A percentile compares a stretch with the other conserved stretches of the same genome.
Conservation (phyloP, 1,140 invertebrate genomes). For the Ceratina japonica region DNA sequence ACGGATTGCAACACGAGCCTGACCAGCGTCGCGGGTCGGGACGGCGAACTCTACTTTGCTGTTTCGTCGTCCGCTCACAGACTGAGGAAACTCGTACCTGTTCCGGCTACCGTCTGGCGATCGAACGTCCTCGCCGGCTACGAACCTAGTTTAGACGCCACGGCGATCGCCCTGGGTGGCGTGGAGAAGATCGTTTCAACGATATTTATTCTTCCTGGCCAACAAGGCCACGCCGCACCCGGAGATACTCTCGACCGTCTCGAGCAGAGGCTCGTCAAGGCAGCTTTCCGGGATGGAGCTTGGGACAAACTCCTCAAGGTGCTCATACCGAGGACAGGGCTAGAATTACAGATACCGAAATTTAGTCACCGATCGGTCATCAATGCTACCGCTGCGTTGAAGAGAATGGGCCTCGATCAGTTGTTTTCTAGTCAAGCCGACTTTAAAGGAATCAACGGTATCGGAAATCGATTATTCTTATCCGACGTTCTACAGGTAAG, state of each 20-base stretch:
- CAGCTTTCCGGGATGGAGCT: slow-evolving; percentile 83
- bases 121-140: slow-evolving; percentile 89
- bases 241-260: slow-evolving; percentile 87
- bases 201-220: slow-evolving; percentile 89
- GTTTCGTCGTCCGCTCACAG: slow-evolving; percentile 87
- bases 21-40: slow-evolving; percentile 85
- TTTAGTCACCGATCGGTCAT: slow-evolving; percentile 90
- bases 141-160: slow-evolving; percentile 89
- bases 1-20: slow-evolving; percentile 87
- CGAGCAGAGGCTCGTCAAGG: slow-evolving; percentile 84
- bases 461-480: slow-evolving; percentile 86
- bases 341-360: slow-evolving; percentile 90
- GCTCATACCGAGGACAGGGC: slow-evolving; percentile 84
- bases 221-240: slow-evolving; percentile 86
- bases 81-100: slow-evolving; percentile 88
- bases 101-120: slow-evolving; percentile 89
- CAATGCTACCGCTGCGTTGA: slow-evolving; percentile 87
- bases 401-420: slow-evolving; percentile 89
- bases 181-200: slow-evolving; percentile 86
- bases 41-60: slow-evolving; percentile 92
- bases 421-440: slow-evolving; percentile 88
- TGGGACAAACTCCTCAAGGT: slow-evolving; percentile 87
- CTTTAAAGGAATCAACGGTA: slow-evolving; percentile 88
- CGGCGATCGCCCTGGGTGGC: slow-evolving; percentile 87
- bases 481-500: slow-evolving; percentile 88